Evolutionary conservation across 2,797 vertebrate genomes (phyloP).

Genomic region (Percopsis omiscomaycus): DNA sequence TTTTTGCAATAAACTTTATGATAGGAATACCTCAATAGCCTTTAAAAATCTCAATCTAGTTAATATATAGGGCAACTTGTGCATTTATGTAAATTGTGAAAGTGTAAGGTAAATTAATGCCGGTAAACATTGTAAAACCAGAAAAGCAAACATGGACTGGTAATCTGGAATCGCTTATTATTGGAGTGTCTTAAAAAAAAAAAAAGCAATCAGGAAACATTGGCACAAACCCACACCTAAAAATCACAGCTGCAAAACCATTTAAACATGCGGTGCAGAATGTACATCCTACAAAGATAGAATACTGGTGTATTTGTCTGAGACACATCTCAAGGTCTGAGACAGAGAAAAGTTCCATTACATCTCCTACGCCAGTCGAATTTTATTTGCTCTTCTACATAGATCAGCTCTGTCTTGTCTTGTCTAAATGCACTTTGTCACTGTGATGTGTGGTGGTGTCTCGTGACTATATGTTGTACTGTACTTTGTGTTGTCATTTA

Average conservation of each 20-base stretch:
- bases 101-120: no score
- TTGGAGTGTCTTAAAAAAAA: conserved; percentile 13
- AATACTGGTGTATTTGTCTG: neutral
- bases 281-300: neutral
- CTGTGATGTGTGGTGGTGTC: no score
- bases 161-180: conserved; percentile 24
- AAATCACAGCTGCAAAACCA: conserved; percentile 12
- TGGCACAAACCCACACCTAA: conserved; percentile 41
- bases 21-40: conserved; percentile 31
- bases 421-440: no score
- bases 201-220: conserved; percentile 23
- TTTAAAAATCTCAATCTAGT: conserved; percentile 16
- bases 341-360: conserved; percentile 8
- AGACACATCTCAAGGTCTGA: no score
- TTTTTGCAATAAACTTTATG: conserved; percentile 48
- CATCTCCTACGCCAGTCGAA: neutral
- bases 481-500: no score
- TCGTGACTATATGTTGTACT: no score
- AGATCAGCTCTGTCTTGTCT: no score
- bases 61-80: no score
- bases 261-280: conserved; percentile 23
- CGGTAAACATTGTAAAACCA: conserved; percentile 23
- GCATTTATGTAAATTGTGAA: neutral
- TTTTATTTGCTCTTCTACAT: no score
- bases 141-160: conserved; percentile 29